Percentiles rank a stretch among this genome's conserved stretches.
phyloP scores from a whole-genome alignment of 2,797 vertebrate genomes.

The Characodon lateralis region DNA sequence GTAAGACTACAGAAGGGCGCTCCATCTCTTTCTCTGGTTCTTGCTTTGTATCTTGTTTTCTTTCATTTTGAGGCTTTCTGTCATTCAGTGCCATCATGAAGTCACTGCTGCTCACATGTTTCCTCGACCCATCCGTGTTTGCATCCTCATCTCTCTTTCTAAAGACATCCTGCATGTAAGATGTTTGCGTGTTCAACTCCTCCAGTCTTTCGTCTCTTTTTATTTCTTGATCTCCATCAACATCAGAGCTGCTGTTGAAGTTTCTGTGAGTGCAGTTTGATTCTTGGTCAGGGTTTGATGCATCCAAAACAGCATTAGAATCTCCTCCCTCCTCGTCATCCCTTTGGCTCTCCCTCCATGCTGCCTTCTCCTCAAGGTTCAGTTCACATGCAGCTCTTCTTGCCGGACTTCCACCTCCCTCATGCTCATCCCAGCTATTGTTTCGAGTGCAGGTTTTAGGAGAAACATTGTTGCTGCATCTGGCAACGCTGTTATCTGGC shows the following conservation, averaged over 20 bases:
- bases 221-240: slow-evolving; percentile 20
- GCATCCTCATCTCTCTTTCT: slow-evolving; percentile 15
- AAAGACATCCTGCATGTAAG: background rate
- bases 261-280: slow-evolving; percentile 19
- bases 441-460: slow-evolving; percentile 37
- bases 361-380: slow-evolving; percentile 30
- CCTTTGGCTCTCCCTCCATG: slow-evolving; percentile 42
- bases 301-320: slow-evolving; percentile 9
- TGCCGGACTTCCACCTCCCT: slow-evolving; percentile 26
- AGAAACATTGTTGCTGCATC: slow-evolving; percentile 38
- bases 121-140: slow-evolving; percentile 12
- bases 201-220: slow-evolving; percentile 18
- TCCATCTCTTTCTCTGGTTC: background rate
- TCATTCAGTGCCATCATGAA: background rate
- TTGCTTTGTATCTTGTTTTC: slow-evolving; percentile 3
- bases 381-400: slow-evolving; percentile 4
- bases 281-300: slow-evolving; percentile 44
- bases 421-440: slow-evolving; percentile 24
- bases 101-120: background rate
- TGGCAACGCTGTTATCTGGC: slow-evolving; percentile 25
- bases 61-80: background rate
- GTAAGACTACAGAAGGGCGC: background rate
- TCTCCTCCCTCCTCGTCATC: slow-evolving; percentile 44
- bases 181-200: slow-evolving; percentile 22
- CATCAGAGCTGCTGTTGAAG: slow-evolving; percentile 22